Evolutionary conservation across 2,113 vertebrate genomes (phyloP), one percentile per base, ranked within the genome.

Genomic region (Osmerus eperlanus): DNA sequence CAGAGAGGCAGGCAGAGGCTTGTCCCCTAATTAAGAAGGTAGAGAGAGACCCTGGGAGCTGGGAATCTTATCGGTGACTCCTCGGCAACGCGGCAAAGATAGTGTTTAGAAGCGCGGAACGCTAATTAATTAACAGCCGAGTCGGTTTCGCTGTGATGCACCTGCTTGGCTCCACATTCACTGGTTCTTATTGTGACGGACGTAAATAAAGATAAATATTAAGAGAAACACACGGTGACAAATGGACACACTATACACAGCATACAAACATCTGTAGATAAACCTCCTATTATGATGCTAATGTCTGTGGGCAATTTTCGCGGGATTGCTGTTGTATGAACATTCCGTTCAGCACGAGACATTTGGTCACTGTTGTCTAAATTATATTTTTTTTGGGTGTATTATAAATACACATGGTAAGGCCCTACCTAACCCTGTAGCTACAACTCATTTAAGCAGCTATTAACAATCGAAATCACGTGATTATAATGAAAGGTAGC

Each of bases 21-120:
- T 59, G 71, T 77, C 76, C 65, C 67, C 79, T 84, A 80, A 89
- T 86, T 85, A 86, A 80, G 81, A 78, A 77, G 80, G 81, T 79
- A 77, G 68, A 63, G 61, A 70, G 60, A n/a, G 54, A 51, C 78
- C 41, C 41, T 47, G 41, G 72, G n/a, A 77, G 72, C 76, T 41
- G 32, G 80, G 84, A 81, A 80, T 86, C 76, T 87, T 86, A 89
- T 89, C 89, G 78, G 53, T 68, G 67, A 8, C 32, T 36, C 32
- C 41, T 18, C 29, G 25, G 75, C 71, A 54, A 76, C 78, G 71
- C 63, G 74, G 67, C 73, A 53, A 74, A 82, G 80, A 88, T 78
- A 81, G 68, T 67, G 79, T 78, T 83, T 80, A 75, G 80, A 78
- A 68, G 79, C 78, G 79, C 21, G 23, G 74, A 70, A 85, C 76